Evolutionary conservation across 2,113 vertebrate genomes (phyloP).

Genomic region (Scytalopus superciliaris): DNA sequence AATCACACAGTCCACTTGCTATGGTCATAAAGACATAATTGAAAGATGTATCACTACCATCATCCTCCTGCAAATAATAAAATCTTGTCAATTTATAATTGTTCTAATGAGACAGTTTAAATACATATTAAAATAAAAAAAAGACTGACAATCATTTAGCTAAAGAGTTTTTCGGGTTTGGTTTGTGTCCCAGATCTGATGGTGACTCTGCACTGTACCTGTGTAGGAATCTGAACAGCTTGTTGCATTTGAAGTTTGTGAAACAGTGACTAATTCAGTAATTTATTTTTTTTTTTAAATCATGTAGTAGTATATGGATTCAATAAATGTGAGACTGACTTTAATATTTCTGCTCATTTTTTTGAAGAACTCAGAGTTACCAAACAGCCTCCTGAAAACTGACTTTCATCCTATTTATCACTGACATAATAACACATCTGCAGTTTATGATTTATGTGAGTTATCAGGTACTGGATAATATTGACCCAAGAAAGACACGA

Average conservation of each 20-base stretch:
- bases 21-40: conserved; percentile 15
- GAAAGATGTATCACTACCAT: background rate
- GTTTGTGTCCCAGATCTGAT: background rate
- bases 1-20: conserved; percentile 5
- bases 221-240: background rate
- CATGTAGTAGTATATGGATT: background rate
- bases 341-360: background rate
- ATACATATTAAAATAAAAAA: background rate
- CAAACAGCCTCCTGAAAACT: background rate
- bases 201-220: background rate
- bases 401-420: background rate
- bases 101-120: background rate
- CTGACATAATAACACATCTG: background rate
- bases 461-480: background rate
- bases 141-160: background rate
- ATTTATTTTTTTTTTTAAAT: background rate
- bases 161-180: background rate
- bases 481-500: background rate
- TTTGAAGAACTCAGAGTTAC: background rate
- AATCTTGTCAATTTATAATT: conserved; percentile 12
- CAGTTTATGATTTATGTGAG: background rate
- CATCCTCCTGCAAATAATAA: background rate
- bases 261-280: background rate
- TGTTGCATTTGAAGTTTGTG: background rate
- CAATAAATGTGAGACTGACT: background rate